Base-by-base conservation (phyloP, 1,140 invertebrate genomes). In the Drosophila tristis region DNA sequence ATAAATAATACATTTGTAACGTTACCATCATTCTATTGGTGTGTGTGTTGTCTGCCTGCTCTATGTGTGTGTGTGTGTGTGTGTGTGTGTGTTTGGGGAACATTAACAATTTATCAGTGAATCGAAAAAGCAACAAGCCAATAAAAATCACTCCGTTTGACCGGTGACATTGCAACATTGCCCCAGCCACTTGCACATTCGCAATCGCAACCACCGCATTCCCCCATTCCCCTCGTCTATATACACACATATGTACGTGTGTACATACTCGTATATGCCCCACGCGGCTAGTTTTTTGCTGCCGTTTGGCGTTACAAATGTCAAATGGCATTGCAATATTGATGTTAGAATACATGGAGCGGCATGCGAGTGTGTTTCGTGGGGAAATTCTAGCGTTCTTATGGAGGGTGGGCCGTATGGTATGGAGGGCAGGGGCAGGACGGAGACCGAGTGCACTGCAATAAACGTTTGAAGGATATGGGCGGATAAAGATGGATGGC, bases 121-220 rank as follows among this genome's bases (percentile, higher is more conserved):
- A 85, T 85, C 82, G 80, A 73, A 85, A 85, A 80, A 86, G 81
- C 81, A 85, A 81, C 81, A 85, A 85, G 81, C 81, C 81, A 85
- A 85, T 85, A 85, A 85, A 85, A 85, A 82, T 82, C 80, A 82
- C 80, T 85, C 81, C 78, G 81, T 86, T 86, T 85, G 81, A 85
- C 81, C 81, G 78, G 78, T 61, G 68, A 76, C 80, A 85, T 71
- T 79, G 75, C 48, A 43, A 57, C 66, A 39, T 39, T 20, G 45
- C 57, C 49, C 48, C 20, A 13, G 42, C 44, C 51, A 13, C 39
- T 35, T 16, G 11, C 43, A 26, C 39, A 58, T 23, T 20, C 42
- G 31, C 39, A 7, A 20, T 13, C n/a, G 20, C 55, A 23, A 2
- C 23, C 13, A 43, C 15, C 9, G 16, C 35, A 20, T 23, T 15